These are phyloP conservation scores for Watsonalla binaria DNA, from an alignment of 2,888 invertebrate species.

Conservation along the genomic window DNA sequence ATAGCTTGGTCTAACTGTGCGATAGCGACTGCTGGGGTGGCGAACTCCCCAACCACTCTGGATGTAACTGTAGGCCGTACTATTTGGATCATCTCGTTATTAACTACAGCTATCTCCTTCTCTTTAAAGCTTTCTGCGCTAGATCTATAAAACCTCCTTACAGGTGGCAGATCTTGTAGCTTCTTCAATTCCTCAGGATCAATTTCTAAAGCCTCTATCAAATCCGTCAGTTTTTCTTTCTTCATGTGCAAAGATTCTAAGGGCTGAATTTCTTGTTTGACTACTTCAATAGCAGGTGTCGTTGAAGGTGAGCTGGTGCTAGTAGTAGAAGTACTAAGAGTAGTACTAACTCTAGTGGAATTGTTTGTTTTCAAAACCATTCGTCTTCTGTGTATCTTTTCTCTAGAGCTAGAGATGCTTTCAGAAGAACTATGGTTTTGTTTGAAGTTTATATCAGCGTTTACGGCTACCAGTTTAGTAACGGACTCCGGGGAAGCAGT, in stretches of 20 bases:
- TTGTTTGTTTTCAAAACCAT: constrained; percentile 48
- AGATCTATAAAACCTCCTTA: constrained; percentile 62
- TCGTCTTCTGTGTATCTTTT: constrained; percentile 55
- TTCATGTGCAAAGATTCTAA: constrained; percentile 34
- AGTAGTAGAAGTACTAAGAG: constrained; percentile 16
- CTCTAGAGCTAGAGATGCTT: constrained; percentile 39
- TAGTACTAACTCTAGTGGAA: constrained; percentile 23
- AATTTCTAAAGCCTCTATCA: constrained; percentile 44
- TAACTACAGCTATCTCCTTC: constrained; percentile 53
- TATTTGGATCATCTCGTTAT: constrained; percentile 64
- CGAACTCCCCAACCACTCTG: constrained; percentile 47
- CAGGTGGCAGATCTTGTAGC: constrained; percentile 37
- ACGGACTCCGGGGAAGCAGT: constrained; percentile 28
- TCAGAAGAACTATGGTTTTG: not conserved
- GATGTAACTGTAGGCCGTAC: constrained; percentile 54
- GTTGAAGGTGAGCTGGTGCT: constrained; percentile 25
- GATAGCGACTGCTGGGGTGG: constrained; percentile 51
- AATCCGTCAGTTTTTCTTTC: constrained; percentile 53
- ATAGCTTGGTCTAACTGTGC: constrained; percentile 63
- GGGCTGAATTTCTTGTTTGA: constrained; percentile 53
- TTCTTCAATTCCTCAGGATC: constrained; percentile 35
- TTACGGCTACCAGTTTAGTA: constrained; percentile 43
- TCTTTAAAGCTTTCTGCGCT: constrained; percentile 51
- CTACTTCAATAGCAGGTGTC: constrained; percentile 40
- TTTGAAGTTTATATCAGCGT: constrained; percentile 47